These are phyloP conservation scores for Lepus timidus DNA, from an alignment of 2,113 vertebrate species.

Conservation along the genomic window DNA sequence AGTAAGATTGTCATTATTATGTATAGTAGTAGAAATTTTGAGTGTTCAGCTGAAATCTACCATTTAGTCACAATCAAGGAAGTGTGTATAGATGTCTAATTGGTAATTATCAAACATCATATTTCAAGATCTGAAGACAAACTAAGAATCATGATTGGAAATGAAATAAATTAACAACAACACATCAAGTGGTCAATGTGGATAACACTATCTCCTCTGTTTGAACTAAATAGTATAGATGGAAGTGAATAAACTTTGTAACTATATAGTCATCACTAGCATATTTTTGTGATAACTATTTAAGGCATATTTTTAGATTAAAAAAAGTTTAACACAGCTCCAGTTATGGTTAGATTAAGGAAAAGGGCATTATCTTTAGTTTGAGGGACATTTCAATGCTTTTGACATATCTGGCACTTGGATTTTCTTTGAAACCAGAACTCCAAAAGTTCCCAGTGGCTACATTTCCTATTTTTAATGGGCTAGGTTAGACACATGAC, in stretches of 20 bases:
- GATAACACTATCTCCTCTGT: neutral
- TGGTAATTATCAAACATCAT: neutral
- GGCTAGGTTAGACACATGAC: neutral
- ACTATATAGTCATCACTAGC: neutral
- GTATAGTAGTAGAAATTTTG: neutral
- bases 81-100: neutral
- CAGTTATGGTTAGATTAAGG: neutral
- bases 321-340: neutral
- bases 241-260: neutral
- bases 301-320: neutral
- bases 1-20: neutral
- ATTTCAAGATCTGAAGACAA: neutral
- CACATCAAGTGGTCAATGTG: neutral
- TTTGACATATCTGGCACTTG: neutral
- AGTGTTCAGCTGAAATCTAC: neutral
- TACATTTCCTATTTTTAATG: neutral
- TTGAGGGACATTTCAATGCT: neutral
- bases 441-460: neutral
- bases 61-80: neutral
- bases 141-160: neutral
- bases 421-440: neutral
- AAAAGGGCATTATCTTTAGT: neutral
- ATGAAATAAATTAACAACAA: neutral
- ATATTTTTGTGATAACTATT: neutral
- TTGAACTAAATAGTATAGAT: neutral